Conservation (phyloP, 2,888 invertebrate species). For the Macroteleia sp. region DNA sequence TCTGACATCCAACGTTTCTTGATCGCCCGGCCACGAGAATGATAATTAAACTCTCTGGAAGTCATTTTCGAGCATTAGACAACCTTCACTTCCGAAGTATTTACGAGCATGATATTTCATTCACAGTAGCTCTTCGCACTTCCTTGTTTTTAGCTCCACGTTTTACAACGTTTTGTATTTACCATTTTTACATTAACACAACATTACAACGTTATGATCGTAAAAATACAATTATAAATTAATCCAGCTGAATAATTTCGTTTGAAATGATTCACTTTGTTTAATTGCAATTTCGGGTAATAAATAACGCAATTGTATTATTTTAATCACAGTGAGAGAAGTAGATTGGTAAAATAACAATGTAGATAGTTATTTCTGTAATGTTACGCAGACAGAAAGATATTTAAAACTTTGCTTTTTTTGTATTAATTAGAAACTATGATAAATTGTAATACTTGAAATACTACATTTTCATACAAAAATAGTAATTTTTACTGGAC, state of each 20-base stretch:
- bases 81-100: conserved; percentile 62
- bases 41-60: conserved; percentile 63
- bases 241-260: conserved; percentile 16
- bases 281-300: not conserved
- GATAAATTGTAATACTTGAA: too few relatives aligned
- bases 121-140: conserved; percentile 41
- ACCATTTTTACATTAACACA: conserved; percentile 44
- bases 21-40: conserved; percentile 64
- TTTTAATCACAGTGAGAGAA: too few relatives aligned
- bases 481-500: too few relatives aligned
- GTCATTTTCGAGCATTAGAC: conserved; percentile 63
- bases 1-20: conserved; percentile 55
- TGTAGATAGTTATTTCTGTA: too few relatives aligned
- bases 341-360: too few relatives aligned
- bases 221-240: conserved; percentile 36
- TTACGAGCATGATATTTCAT: conserved; percentile 62
- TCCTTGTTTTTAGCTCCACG: conserved; percentile 26
- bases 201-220: conserved; percentile 25
- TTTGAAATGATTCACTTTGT: conserved; percentile 8
- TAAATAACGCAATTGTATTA: not conserved
- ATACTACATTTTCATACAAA: too few relatives aligned
- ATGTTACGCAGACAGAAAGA: too few relatives aligned
- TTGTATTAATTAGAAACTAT: too few relatives aligned
- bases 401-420: too few relatives aligned
- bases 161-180: conserved; percentile 29